phyloP scores from a whole-genome alignment of 2,113 vertebrate species.

The Monarcha castaneiventris region DNA sequence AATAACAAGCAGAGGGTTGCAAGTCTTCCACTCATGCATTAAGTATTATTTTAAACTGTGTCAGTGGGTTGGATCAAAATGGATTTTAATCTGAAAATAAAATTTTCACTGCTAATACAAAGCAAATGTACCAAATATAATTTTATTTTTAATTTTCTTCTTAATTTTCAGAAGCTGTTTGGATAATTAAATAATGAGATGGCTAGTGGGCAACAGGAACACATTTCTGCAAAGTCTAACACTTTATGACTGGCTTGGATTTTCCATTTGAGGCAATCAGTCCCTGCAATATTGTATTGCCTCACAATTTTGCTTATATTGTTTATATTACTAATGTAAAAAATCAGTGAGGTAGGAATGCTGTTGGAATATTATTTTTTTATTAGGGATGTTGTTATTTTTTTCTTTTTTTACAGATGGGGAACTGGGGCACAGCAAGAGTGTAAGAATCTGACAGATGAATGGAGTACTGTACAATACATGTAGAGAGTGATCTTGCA shows the following conservation, averaged over 20 bases:
- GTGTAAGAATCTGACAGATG: not conserved
- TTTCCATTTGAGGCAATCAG: not conserved
- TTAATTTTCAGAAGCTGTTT: not conserved
- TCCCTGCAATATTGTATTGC: not conserved
- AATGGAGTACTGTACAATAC: not conserved
- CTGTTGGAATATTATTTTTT: not conserved
- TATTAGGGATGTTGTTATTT: not conserved
- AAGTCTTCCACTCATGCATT: not conserved
- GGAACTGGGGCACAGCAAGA: not conserved
- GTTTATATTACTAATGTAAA: not conserved
- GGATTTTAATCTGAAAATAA: conserved; percentile 23
- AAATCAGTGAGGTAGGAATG: not conserved
- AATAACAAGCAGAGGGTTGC: not conserved
- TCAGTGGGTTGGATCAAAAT: not conserved
- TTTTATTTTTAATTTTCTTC: not conserved
- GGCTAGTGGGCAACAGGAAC: not conserved
- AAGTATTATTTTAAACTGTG: not conserved
- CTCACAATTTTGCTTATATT: not conserved
- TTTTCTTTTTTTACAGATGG: not conserved
- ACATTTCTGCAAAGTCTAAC: not conserved
- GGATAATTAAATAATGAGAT: not conserved
- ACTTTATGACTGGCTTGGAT: not conserved
- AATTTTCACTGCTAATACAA: not conserved
- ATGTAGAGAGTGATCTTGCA: not conserved
- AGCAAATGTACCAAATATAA: not conserved